These are phyloP conservation scores for Poecilia velifera DNA, from an alignment of 2,797 vertebrate genomes.

Conservation along the genomic window DNA sequence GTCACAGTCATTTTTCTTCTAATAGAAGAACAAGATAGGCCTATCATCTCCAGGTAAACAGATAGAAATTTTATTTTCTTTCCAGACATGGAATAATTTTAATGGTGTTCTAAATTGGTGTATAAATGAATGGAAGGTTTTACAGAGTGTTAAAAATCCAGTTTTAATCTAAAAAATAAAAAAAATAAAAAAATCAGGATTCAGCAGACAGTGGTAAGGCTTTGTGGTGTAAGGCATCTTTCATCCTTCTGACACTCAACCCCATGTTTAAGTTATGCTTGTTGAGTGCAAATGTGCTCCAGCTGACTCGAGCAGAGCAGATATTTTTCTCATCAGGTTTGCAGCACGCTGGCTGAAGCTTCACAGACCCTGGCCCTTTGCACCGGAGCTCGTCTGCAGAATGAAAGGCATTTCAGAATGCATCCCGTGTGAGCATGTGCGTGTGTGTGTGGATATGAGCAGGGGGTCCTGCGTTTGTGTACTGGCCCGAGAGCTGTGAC, in stretches of 20 bases:
- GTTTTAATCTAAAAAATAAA: conserved; percentile 7
- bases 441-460: conserved; percentile 28
- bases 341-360: conserved; percentile 37
- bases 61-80: conserved; percentile 3
- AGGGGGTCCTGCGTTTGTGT: conserved; percentile 55
- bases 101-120: conserved; percentile 4
- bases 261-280: conserved; percentile 48
- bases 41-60: conserved; percentile 2
- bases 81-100: conserved; percentile 11
- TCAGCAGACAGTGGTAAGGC: conserved; percentile 16
- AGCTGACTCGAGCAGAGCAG: conserved; percentile 41
- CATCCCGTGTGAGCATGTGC: conserved; percentile 14
- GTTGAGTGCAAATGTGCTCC: conserved; percentile 55
- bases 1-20: neutral
- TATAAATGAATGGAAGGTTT: conserved; percentile 18
- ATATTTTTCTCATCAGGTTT: conserved; percentile 43
- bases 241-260: conserved; percentile 41
- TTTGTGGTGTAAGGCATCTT: conserved; percentile 43
- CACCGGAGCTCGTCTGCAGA: conserved; percentile 48
- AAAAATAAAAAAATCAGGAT: neutral
- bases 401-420: conserved; percentile 51
- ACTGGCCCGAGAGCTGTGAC: conserved; percentile 64
- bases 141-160: conserved; percentile 19
- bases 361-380: conserved; percentile 52
- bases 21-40: conserved; percentile 7